Base-by-base conservation (phyloP, 2,888 invertebrate species). In the Epistrophella euchroma region DNA sequence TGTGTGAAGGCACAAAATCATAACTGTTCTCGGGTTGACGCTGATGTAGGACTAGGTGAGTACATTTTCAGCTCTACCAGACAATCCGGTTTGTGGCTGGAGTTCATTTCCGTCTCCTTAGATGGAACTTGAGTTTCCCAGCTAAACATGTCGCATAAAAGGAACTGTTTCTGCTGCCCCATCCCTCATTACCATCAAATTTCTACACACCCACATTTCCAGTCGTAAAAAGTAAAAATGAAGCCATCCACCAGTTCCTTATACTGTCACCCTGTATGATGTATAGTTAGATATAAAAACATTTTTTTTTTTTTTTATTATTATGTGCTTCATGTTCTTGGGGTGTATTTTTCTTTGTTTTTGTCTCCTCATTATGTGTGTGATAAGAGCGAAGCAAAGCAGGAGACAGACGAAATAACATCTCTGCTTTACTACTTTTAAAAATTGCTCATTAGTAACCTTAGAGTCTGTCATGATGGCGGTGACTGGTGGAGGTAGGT, bases 41-140 rank as follows among this genome's bases (percentile, higher is more conserved):
- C 82, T 78, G 82, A 82, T 86, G 86, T 86, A 86, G 86, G 78
- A 82, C 82, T 82, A 86, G 77, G 77, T 78, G 86, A 77, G 77
- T 77, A 86, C 86, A 82, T 82, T 82, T 74, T 86, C 86, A 86
- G 82, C 77, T 82, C 62, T 71, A 74, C 82, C 86, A 86, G 86
- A 86, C 82, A 86, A 86, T 82, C 77, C 74, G 74, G 86, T 86
- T 79, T 86, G 86, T 75, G 86, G 82, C 78, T 77, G 64, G 77
- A 86, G 82, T 78, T 78, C 77, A 78, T 86, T 86, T 82, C 86
- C 78, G 77, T 78, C 77, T 82, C 73, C 86, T 77, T 81, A 37
- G 62, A 60, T 73, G 78, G 78, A 40, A 81, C 85, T 85, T 81
- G 72, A 85, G 76, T 84, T 75, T 52, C 40, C 75, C 66, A 64